Percentiles rank a stretch among this genome's conserved stretches.
Evolutionary conservation across 2,888 invertebrate species (phyloP).

Genomic region (Lysandra coridon): DNA sequence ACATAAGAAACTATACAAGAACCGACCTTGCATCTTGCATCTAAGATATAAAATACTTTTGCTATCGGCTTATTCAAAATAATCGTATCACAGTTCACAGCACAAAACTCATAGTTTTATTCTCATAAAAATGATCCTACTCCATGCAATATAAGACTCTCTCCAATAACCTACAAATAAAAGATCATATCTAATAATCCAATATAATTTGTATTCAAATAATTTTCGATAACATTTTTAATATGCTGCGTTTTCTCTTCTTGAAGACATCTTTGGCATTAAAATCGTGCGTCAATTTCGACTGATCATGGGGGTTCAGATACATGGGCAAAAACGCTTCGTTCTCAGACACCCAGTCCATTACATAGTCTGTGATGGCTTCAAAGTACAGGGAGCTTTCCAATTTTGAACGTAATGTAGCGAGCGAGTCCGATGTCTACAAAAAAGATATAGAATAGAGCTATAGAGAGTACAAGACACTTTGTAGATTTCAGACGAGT

Average conservation of each 20-base stretch:
- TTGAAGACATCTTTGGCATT: slow-evolving; percentile 50
- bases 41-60: no score
- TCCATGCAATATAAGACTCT: no score
- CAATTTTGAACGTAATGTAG: slow-evolving; percentile 51
- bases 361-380: slow-evolving; percentile 61
- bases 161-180: neutral
- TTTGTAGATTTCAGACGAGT: no score
- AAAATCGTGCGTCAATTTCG: slow-evolving; percentile 47
- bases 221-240: slow-evolving; percentile 47
- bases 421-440: neutral
- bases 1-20: no score
- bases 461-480: no score
- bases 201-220: slow-evolving; percentile 37
- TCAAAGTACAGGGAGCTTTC: slow-evolving; percentile 60
- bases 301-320: slow-evolving; percentile 51
- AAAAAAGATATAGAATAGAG: neutral
- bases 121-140: no score
- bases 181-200: slow-evolving; percentile 12
- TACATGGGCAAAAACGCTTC: slow-evolving; percentile 64
- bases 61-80: no score
- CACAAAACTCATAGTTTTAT: no score
- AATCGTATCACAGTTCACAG: no score
- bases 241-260: slow-evolving; percentile 41
- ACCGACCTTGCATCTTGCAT: no score
- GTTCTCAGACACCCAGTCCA: slow-evolving; percentile 65